Percentiles rank a stretch among this genome's conserved stretches.
phyloP scores from a whole-genome alignment of 1,140 invertebrate genomes.

The Procambarus virginalis region DNA sequence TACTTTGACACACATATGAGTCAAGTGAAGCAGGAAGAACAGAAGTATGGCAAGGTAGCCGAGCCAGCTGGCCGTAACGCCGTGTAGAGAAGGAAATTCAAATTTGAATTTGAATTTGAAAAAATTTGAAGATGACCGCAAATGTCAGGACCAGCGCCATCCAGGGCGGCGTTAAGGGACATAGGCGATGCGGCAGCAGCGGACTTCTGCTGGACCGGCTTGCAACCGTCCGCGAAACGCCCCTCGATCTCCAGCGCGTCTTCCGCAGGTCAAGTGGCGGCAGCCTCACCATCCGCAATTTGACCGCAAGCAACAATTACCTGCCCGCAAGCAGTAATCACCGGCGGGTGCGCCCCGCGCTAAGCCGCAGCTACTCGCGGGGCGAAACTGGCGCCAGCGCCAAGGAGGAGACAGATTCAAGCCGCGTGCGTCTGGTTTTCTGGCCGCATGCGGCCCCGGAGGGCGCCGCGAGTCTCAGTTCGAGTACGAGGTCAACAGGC shows the following conservation, averaged over 20 bases:
- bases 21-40: too few species aligned
- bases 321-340: background rate
- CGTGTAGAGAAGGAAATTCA: too few species aligned
- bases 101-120: too few species aligned
- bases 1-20: too few species aligned
- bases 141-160: background rate
- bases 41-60: too few species aligned
- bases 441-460: constrained; percentile 21
- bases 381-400: background rate
- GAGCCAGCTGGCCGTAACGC: background rate
- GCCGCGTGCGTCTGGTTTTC: constrained; percentile 19
- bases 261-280: background rate
- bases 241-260: background rate
- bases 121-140: background rate
- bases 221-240: background rate
- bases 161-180: background rate
- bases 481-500: constrained; percentile 13
- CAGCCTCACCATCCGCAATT: background rate
- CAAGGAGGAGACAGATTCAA: background rate
- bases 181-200: background rate
- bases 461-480: background rate
- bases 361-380: background rate
- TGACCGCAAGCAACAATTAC: background rate
- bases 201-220: background rate
- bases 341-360: constrained; percentile 11